These are phyloP conservation scores for Tragelaphus buxtoni DNA, from an alignment of 2,113 vertebrate genomes.

Conservation along the genomic window DNA sequence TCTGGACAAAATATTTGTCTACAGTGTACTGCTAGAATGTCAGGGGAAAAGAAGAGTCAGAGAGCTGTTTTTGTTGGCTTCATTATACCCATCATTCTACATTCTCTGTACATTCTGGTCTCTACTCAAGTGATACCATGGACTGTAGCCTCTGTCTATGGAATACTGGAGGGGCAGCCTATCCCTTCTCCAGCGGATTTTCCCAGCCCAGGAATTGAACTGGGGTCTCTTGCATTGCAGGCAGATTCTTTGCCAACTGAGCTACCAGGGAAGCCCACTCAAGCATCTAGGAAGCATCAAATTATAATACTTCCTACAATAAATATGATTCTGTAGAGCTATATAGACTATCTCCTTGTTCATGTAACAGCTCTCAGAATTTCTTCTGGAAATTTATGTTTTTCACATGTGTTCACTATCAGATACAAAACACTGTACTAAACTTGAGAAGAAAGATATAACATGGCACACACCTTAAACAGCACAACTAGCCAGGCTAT, in stretches of 20 bases:
- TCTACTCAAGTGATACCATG: neutral
- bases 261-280: neutral
- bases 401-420: neutral
- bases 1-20: neutral
- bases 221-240: neutral
- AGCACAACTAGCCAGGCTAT: neutral
- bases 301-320: neutral
- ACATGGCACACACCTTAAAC: neutral
- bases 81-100: neutral
- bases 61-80: neutral
- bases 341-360: neutral
- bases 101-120: neutral
- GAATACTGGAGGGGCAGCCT: neutral
- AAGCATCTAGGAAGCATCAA: neutral
- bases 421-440: neutral
- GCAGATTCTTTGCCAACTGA: neutral
- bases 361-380: neutral
- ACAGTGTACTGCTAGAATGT: neutral
- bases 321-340: neutral
- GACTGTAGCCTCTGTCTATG: neutral
- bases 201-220: neutral
- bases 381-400: neutral
- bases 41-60: neutral
- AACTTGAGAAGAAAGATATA: neutral
- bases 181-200: fast-evolving